Percentiles rank a stretch among this genome's conserved stretches.
These are phyloP conservation scores for Ispidina lecontei DNA, from an alignment of 2,797 vertebrate species.

Conservation along the genomic window DNA sequence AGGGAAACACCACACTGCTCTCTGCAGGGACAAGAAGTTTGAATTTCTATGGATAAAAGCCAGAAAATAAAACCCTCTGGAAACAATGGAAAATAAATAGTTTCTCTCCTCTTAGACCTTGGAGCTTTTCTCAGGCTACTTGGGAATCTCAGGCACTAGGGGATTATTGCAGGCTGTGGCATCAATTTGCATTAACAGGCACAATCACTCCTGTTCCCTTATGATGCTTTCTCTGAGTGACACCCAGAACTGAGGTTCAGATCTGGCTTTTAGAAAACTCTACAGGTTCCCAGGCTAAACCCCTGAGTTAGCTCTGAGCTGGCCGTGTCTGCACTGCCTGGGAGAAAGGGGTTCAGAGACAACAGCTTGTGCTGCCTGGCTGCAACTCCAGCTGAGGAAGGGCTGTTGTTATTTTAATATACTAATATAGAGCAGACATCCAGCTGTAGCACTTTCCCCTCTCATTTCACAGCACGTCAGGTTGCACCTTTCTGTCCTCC, in stretches of 20 bases:
- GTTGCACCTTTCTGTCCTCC: background rate
- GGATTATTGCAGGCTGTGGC: background rate
- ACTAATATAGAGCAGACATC: background rate
- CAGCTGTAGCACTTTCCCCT: background rate
- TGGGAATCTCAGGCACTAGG: background rate
- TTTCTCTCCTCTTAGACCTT: background rate
- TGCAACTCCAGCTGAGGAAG: background rate
- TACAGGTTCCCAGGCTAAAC: background rate
- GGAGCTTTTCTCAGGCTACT: too few relatives aligned
- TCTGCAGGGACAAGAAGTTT: background rate
- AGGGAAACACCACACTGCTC: background rate
- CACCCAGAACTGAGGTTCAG: fast-evolving
- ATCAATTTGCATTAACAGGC: background rate
- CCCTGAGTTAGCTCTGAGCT: background rate
- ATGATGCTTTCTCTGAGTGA: background rate
- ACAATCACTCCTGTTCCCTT: background rate
- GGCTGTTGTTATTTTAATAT: background rate
- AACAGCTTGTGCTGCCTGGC: fast-evolving
- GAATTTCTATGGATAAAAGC: background rate
- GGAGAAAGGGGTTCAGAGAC: background rate
- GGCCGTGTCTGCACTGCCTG: background rate
- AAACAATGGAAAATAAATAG: background rate
- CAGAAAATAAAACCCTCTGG: background rate
- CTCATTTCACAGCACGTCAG: background rate
- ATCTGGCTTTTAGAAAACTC: background rate